Base-by-base conservation (phyloP, 2,888 invertebrate species). In the Oscheius onirici region DNA sequence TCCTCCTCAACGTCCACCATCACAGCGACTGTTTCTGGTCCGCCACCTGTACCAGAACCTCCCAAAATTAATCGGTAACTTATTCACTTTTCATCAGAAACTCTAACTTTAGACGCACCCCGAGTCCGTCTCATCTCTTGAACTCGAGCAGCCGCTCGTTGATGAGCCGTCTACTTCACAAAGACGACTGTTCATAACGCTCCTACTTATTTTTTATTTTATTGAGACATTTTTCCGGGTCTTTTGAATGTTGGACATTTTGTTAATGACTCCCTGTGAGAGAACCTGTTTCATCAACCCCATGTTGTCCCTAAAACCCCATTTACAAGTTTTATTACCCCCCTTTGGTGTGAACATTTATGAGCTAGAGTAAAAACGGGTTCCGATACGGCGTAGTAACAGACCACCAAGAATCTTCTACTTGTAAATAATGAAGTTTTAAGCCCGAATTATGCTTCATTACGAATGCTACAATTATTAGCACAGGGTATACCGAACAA, bases 101-200 rank as follows among this genome's bases (percentile, higher is more conserved):
- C 55, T 11, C 15, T 55, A 20, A 22, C n/a, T 66, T 22, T 26
- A 66, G 52, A 8, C 28, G 70, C 2, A 61, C 70, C 15, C 70
- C 70, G 11, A 70, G 70, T 24, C 70, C 70, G 13, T 28, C 63
- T 13, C 43, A n/a, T 11, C 28, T 22, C 1, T 11, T 51, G 43
- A 41, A 22, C 17, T 40, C 70, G 20, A 46, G 41, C 24, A 61
- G 70, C 20, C 61, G 70, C n/a, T 70, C 70, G 24, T 51, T 70
- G 5, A 70, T 70, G 63, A 70, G 41, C 24, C 61, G 70, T 8
- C 52, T 70, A 8, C 70, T 70, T 22, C 61, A 70, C 26, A 70
- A 70, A 54, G 70, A 70, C 17, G 69, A 58, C 28, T 69, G 58
- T 41, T 34, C 26, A 40, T 70, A 44, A 70, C 15, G 1, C 55